Percentiles rank a stretch among this genome's conserved stretches.
Conservation (phyloP, 2,113 vertebrate genomes). For the Egretta garzetta region DNA sequence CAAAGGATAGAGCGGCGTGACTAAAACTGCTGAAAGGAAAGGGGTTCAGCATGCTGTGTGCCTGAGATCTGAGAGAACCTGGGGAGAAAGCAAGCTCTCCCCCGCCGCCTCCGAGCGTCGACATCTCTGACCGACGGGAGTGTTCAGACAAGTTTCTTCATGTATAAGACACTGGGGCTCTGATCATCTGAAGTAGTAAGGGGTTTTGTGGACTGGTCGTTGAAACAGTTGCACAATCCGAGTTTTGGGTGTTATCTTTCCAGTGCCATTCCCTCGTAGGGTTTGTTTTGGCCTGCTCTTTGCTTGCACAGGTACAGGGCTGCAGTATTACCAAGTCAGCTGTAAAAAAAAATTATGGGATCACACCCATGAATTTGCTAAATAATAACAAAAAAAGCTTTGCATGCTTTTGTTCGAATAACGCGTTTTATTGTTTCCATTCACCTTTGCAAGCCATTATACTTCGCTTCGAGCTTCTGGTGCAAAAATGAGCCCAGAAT, state of each 20-base stretch:
- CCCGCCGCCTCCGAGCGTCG: accelerated
- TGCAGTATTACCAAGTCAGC: not conserved
- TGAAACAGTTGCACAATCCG: accelerated
- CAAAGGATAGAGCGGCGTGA: not conserved
- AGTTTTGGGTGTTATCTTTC: not conserved
- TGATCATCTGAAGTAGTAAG: accelerated
- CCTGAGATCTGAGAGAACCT: not conserved
- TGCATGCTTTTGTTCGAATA: not conserved
- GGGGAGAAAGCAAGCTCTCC: not conserved
- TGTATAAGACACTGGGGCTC: accelerated
- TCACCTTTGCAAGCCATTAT: not conserved
- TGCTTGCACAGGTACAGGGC: not conserved
- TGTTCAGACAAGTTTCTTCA: accelerated
- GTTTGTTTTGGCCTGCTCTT: accelerated
- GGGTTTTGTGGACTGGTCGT: not conserved
- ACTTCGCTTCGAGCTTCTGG: not conserved
- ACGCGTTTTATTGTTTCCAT: not conserved
- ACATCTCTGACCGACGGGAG: accelerated
- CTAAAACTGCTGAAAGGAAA: not conserved
- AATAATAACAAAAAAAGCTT: not conserved
- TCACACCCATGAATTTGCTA: accelerated
- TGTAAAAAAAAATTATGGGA: not conserved
- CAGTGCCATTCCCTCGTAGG: accelerated
- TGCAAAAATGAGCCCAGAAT: accelerated
- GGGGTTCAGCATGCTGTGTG: not conserved